Percentiles rank a stretch among this genome's conserved stretches.
phyloP scores from a whole-genome alignment of 2,888 invertebrate species.

The Philaethria dido region DNA sequence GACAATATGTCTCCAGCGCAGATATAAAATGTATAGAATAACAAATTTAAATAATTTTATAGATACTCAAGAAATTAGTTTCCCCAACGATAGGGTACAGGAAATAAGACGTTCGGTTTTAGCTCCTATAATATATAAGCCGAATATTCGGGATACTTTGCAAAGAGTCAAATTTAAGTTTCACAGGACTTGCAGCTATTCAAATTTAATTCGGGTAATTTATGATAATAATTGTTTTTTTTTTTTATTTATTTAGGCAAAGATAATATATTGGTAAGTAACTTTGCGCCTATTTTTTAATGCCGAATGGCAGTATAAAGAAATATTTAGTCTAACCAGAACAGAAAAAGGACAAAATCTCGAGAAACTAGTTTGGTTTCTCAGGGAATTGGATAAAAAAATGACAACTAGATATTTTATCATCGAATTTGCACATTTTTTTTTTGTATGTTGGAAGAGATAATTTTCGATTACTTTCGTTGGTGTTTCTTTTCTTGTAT shows the following conservation, averaged over 20 bases:
- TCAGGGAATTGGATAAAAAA: too few species aligned
- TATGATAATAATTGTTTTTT: not conserved
- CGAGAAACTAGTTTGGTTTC: too few species aligned
- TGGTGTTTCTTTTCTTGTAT: too few species aligned
- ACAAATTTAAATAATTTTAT: conserved; percentile 61
- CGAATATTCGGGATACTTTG: conserved; percentile 65
- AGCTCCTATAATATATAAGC: conserved; percentile 58
- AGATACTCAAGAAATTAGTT: conserved; percentile 59
- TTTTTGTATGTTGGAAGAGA: too few species aligned
- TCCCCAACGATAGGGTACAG: conserved; percentile 64
- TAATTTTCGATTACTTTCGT: too few species aligned
- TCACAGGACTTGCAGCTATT: conserved; percentile 66
- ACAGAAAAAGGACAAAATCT: too few species aligned
- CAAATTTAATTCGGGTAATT: conserved; percentile 51
- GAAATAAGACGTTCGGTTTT: conserved; percentile 63
- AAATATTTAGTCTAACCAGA: too few species aligned
- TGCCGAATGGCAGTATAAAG: too few species aligned
- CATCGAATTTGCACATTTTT: too few species aligned
- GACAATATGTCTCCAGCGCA: conserved; percentile 47
- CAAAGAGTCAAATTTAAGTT: conserved; percentile 65
- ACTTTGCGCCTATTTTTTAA: too few species aligned
- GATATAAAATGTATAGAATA: conserved; percentile 71
- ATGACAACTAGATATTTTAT: too few species aligned
- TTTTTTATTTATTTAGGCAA: not conserved
- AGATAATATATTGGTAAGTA: not conserved